phyloP scores from a whole-genome alignment of 2,797 vertebrate genomes.

The Sphenodon punctatus region DNA sequence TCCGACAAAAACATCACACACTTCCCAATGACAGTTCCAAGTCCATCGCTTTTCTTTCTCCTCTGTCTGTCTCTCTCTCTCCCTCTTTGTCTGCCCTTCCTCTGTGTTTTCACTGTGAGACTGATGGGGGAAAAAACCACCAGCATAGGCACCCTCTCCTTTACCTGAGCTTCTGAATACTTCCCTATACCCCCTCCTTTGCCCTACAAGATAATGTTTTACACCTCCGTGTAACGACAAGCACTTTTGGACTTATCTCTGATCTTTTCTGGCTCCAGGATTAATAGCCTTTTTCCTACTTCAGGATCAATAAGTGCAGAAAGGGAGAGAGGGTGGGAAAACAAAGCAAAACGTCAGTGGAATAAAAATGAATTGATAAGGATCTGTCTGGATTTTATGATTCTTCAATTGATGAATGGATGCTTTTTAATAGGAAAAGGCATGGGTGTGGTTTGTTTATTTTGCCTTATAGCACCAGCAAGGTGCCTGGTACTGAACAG shows the following conservation, averaged over 20 bases:
- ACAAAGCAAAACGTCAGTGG: constrained; percentile 28
- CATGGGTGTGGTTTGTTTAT: background rate
- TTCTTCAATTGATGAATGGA: background rate
- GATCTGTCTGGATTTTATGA: constrained; percentile 22
- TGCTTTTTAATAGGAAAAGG: constrained; percentile 12
- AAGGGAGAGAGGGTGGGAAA: background rate
- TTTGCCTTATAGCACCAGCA: background rate
- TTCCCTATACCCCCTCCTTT: background rate
- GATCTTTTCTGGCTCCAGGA: constrained; percentile 65
- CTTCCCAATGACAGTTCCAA: constrained; percentile 58
- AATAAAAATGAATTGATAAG: constrained; percentile 54
- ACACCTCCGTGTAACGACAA: constrained; percentile 48
- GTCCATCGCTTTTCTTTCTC: constrained; percentile 42
- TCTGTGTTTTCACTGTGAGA: constrained; percentile 55
- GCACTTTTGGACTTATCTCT: constrained; percentile 51
- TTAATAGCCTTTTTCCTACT: constrained; percentile 53
- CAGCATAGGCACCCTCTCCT: too few species aligned
- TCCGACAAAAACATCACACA: constrained; percentile 47
- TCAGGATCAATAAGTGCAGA: constrained; percentile 63
- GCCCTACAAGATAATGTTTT: constrained; percentile 19
- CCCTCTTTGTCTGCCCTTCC: constrained; percentile 30
- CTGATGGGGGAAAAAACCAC: constrained; percentile 62
- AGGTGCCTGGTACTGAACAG: too few species aligned
- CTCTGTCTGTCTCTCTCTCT: constrained; percentile 11
- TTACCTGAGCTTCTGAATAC: background rate